These are phyloP conservation scores for Anoplopoma fimbria DNA, from an alignment of 2,113 vertebrate genomes.

Conservation along the genomic window DNA sequence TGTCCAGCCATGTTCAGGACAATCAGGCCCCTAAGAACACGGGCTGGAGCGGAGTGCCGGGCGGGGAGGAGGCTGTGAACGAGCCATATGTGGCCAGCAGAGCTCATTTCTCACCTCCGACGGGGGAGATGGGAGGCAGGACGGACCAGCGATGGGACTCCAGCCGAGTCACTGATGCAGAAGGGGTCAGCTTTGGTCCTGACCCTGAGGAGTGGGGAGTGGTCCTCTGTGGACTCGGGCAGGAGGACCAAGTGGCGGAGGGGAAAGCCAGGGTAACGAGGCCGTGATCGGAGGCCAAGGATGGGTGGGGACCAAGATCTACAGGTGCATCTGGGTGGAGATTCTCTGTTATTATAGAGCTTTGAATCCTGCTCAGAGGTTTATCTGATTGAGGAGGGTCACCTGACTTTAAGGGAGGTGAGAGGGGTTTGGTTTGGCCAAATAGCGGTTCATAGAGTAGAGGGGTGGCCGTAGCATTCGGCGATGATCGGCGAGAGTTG, in stretches of 20 bases:
- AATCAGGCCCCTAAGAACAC: slow-evolving; percentile 43
- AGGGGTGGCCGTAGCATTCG: background rate
- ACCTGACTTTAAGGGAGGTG: background rate
- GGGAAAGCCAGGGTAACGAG: slow-evolving; percentile 17
- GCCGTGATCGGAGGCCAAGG: slow-evolving; percentile 20
- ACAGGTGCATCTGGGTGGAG: background rate
- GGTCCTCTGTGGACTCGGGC: slow-evolving; percentile 67
- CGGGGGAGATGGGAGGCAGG: slow-evolving; percentile 85
- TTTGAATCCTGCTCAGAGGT: slow-evolving; percentile 1
- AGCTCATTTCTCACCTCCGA: slow-evolving; percentile 88
- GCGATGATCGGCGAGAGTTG: background rate
- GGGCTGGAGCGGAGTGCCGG: background rate
- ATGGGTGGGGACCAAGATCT: background rate
- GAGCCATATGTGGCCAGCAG: slow-evolving; percentile 81
- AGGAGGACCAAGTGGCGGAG: slow-evolving; percentile 42
- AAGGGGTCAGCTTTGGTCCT: slow-evolving; percentile 48
- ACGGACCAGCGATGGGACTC: slow-evolving; percentile 78
- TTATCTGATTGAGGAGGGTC: background rate
- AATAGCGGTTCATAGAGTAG: background rate
- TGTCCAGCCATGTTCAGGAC: slow-evolving; percentile 69
- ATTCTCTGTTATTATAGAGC: background rate
- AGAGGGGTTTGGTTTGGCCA: slow-evolving; percentile 1
- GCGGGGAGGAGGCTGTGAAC: slow-evolving; percentile 87
- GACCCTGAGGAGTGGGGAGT: slow-evolving; percentile 66
- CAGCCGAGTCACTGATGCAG: slow-evolving; percentile 63